Evolutionary conservation across 2,888 invertebrate species (phyloP).

Genomic region (Drosophila robusta): DNA sequence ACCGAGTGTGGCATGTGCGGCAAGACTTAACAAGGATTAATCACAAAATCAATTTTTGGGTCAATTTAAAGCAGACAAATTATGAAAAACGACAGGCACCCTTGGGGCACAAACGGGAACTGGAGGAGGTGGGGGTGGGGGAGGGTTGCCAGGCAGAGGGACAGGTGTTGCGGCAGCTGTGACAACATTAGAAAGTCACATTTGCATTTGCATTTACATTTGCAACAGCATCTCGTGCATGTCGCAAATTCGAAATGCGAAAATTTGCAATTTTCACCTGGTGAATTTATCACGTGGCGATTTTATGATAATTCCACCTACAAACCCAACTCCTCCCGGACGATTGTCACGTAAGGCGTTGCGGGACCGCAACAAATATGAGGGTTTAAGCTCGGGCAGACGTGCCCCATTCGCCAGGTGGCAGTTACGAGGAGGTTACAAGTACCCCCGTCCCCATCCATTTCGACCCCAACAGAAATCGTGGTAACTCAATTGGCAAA

Average conservation of each 20-base stretch:
- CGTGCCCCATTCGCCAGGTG: conserved; percentile 39
- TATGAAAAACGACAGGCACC: conserved; percentile 65
- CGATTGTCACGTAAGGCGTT: conserved; percentile 65
- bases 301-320: conserved; percentile 68
- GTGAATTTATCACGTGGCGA: conserved; percentile 68
- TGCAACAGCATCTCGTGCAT: conserved; percentile 27
- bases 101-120: conserved; percentile 42
- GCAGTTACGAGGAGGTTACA: conserved; percentile 43
- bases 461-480: conserved; percentile 5
- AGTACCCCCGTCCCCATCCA: not conserved
- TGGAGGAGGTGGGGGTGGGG: not conserved
- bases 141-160: not conserved
- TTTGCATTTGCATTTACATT: conserved; percentile 29
- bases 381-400: conserved; percentile 42
- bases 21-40: conserved; percentile 45
- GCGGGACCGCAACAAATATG: conserved; percentile 66
- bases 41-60: conserved; percentile 31
- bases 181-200: conserved; percentile 51
- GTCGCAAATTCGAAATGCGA: conserved; percentile 36
- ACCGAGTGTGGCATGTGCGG: conserved; percentile 40
- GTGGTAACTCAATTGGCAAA: conserved; percentile 50
- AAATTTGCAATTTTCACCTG: conserved; percentile 52
- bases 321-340: conserved; percentile 3
- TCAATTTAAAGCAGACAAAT: conserved; percentile 2
- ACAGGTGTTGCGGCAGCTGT: not conserved